Evolutionary conservation across 2,113 vertebrate genomes (phyloP).

Genomic region (Lycaon pictus): DNA sequence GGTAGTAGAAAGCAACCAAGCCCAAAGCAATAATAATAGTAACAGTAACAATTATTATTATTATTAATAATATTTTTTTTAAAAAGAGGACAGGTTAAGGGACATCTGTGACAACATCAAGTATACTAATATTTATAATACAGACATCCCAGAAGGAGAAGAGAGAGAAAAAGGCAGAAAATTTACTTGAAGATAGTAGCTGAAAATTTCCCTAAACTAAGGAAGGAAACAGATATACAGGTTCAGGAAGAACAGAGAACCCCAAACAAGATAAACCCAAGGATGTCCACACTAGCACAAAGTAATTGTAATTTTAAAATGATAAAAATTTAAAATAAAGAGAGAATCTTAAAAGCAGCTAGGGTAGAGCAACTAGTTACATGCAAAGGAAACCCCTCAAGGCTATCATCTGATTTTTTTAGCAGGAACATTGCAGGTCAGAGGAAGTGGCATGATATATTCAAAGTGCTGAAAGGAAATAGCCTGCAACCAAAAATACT

Average conservation of each 20-base stretch:
- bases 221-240: not conserved
- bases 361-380: not conserved
- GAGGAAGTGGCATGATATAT: not conserved
- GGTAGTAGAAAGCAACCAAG: not conserved
- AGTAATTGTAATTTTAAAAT: not conserved
- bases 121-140: not conserved
- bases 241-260: not conserved
- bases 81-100: not conserved
- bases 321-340: not conserved
- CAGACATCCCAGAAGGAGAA: not conserved
- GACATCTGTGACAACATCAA: not conserved
- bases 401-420: not conserved
- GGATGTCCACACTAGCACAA: not conserved
- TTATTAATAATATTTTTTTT: not conserved
- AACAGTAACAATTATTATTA: no score
- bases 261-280: not conserved
- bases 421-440: not conserved
- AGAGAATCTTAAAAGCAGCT: not conserved
- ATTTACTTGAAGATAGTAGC: not conserved
- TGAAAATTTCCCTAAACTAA: not conserved
- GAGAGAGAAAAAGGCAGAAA: not conserved
- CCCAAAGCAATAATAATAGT: not conserved
- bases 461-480: not conserved
- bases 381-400: not conserved
- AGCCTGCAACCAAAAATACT: not conserved